Evolutionary conservation across 1,140 invertebrate species (phyloP).

Genomic region (Heliconius hewitsoni): DNA sequence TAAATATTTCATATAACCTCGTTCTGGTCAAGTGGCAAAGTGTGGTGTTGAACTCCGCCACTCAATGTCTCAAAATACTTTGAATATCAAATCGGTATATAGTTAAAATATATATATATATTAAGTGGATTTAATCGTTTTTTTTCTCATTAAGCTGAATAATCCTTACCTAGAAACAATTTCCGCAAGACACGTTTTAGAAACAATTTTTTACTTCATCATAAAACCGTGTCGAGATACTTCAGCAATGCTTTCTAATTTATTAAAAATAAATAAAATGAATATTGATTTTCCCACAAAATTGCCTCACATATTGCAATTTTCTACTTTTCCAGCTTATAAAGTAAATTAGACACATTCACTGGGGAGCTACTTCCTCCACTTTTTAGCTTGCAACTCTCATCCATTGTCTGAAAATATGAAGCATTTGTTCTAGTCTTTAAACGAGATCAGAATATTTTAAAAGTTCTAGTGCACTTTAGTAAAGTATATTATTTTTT

Average conservation of each 20-base stretch:
- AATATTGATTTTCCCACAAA: not conserved
- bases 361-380: not conserved
- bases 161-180: no score
- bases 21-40: no score
- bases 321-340: no score
- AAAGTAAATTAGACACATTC: not conserved
- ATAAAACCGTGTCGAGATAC: not conserved
- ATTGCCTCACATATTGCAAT: not conserved
- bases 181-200: no score
- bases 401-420: not conserved
- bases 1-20: no score
- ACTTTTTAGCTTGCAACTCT: not conserved
- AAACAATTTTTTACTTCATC: not conserved
- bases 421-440: not conserved
- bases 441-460: not conserved
- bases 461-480: not conserved
- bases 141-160: no score
- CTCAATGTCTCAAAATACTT: no score
- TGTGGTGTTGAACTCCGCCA: no score
- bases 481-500: not conserved
- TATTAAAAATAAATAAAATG: not conserved
- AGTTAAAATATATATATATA: no score
- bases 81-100: no score
- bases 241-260: no score
- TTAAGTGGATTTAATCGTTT: no score